These are phyloP conservation scores for Aphodius sticticus DNA, from an alignment of 2,888 invertebrate species.

Conservation along the genomic window DNA sequence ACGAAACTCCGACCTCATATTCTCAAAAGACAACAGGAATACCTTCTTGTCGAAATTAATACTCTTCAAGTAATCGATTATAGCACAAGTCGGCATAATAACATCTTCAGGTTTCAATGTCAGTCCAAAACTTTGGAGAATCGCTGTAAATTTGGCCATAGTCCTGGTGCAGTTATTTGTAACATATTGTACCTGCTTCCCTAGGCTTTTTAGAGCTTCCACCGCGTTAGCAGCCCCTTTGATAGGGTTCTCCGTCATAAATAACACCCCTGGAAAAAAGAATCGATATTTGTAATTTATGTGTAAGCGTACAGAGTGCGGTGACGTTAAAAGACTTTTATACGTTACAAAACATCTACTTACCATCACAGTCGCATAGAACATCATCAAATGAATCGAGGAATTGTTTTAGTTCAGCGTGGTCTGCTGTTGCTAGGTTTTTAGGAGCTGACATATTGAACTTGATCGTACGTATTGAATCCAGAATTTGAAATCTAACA, in stretches of 20 bases:
- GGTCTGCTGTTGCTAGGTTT: constrained; percentile 34
- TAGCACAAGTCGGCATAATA: constrained; percentile 62
- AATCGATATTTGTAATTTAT: neutral
- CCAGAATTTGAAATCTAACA: neutral
- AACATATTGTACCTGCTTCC: constrained; percentile 58
- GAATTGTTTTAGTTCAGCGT: constrained; percentile 52
- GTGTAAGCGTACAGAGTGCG: too few species aligned
- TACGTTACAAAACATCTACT: constrained; percentile 35
- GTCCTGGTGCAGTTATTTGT: constrained; percentile 47
- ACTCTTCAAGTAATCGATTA: constrained; percentile 64
- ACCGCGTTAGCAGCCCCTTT: constrained; percentile 62
- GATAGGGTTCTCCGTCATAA: constrained; percentile 54
- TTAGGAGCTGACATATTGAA: neutral
- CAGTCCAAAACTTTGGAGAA: constrained; percentile 40
- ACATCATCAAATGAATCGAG: constrained; percentile 64
- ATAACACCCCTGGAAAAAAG: constrained; percentile 63
- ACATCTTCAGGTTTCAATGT: constrained; percentile 56
- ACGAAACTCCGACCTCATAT: constrained; percentile 57
- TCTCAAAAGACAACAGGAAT: constrained; percentile 60
- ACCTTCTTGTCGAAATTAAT: constrained; percentile 63
- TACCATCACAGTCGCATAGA: constrained; percentile 69
- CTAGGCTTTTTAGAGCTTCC: constrained; percentile 59
- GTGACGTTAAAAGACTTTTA: too few species aligned
- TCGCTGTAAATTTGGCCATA: constrained; percentile 53
- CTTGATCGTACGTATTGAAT: neutral